Evolutionary conservation across 2,113 vertebrate species (phyloP).

Genomic region (Leptocoma aspasia): DNA sequence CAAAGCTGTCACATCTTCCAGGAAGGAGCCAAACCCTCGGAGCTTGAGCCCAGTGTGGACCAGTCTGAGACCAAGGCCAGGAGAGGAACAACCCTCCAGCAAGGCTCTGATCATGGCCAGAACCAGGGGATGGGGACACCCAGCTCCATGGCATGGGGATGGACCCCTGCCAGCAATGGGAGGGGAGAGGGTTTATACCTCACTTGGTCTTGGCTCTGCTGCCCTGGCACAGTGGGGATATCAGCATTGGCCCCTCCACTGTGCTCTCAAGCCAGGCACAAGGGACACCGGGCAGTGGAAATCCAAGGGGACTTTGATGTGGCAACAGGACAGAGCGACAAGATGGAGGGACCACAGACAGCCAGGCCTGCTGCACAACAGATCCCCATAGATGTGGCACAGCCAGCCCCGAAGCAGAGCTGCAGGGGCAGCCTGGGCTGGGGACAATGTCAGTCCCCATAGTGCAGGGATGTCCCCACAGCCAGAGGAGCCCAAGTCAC

Average conservation of each 20-base stretch:
- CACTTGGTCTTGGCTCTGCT: neutral
- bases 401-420: neutral
- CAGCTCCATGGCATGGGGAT: neutral
- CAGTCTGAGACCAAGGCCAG: neutral
- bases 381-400: rapidly evolving
- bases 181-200: neutral
- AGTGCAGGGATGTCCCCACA: neutral
- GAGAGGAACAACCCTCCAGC: neutral
- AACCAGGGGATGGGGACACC: rapidly evolving
- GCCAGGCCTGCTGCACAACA: neutral
- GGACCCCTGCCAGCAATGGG: neutral
- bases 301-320: neutral
- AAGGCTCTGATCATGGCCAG: neutral
- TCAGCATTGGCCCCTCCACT: rapidly evolving
- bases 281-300: rapidly evolving
- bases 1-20: neutral
- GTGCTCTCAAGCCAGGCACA: neutral
- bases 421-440: neutral
- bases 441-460: neutral
- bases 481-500: neutral
- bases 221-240: neutral
- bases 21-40: neutral
- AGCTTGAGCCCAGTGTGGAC: neutral
- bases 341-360: neutral
- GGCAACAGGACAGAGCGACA: neutral